These are phyloP conservation scores for Apotomis turbidana DNA, from an alignment of 2,888 invertebrate species.

Conservation along the genomic window DNA sequence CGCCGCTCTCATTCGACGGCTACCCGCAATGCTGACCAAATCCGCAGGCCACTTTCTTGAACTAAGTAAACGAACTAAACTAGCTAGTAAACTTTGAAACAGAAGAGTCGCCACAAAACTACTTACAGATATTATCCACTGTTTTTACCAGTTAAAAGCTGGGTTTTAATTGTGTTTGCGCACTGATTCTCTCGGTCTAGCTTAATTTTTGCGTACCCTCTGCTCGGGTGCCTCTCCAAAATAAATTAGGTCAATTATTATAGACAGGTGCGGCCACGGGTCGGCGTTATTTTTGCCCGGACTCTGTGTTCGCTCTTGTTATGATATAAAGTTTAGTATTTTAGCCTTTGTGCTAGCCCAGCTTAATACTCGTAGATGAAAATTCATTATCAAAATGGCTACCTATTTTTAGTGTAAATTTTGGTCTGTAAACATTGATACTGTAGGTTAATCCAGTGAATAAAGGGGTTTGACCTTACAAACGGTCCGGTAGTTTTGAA, in stretches of 20 bases:
- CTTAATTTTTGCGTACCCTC: conserved; percentile 20
- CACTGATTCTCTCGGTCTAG: conserved; percentile 1
- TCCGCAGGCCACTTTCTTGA: no score
- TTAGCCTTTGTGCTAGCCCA: conserved; percentile 33
- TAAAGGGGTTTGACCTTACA: no score
- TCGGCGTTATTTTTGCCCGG: conserved; percentile 34
- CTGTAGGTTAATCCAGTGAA: no score
- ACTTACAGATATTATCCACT: background rate
- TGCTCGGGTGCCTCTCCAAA: conserved; percentile 29
- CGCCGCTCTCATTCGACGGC: no score
- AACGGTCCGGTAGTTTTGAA: no score
- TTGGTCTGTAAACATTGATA: background rate
- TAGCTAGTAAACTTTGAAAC: no score
- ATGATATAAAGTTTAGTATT: conserved; percentile 37
- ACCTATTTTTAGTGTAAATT: conserved; percentile 4
- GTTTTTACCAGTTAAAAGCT: background rate
- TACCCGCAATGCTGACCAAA: no score
- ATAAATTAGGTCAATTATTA: conserved; percentile 43
- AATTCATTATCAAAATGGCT: conserved; percentile 10
- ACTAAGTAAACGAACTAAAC: no score
- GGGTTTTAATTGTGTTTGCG: background rate
- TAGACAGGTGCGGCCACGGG: conserved; percentile 38
- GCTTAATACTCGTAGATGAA: conserved; percentile 19
- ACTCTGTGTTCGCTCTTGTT: conserved; percentile 26
- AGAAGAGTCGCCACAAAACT: background rate